Base-by-base conservation (phyloP, 2,888 invertebrate genomes). In the Drosophila pseudotakahashii region DNA sequence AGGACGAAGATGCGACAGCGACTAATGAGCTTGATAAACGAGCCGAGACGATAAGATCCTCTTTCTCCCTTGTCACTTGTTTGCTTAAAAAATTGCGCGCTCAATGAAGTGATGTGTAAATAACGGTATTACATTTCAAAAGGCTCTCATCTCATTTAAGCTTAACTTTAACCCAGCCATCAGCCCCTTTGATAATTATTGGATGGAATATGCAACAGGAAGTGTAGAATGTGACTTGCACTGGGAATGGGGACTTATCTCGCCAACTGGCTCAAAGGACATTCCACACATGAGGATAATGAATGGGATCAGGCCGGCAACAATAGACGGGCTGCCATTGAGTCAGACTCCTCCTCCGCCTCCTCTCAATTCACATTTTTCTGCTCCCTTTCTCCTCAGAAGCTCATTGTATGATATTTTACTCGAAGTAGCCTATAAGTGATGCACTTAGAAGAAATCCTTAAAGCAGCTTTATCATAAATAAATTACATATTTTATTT, bases 71-170 rank as follows among this genome's bases (percentile, higher is more conserved):
- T 59, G 60, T 53, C 55, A 30, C n/a, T 59, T 64, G 61, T 53
- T 67, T 73, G 64, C 60, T 54, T 53, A 55, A 72, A 72, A 74
- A 74, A 83, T 68, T 52, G 66, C 45, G 67, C 52, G 69, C 39
- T 62, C 37, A 42, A 70, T 76, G 58, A 76, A 84, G 84, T 86
- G 87, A 77, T 76, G 78, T 78, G 87, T 83, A 84, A 88, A 84
- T 81, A 83, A 74, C 63, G 63, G 70, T 73, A 67, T 76, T 71
- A 71, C 74, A 62, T 54, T 71, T 71, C 44, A 63, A 72, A 73
- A 47, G 64, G 52, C 57, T 60, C 86, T 76, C 63, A 39, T 53
- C 58, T 13, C 48, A 13, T 34, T 48, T 16, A 34, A 48, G 37
- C 51, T 41, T 19, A 53, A 13, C 16, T 16, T 37, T 14, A 32